These are phyloP conservation scores for Lordiphosa clarofinis DNA, from an alignment of 1,140 invertebrate genomes.

Conservation along the genomic window DNA sequence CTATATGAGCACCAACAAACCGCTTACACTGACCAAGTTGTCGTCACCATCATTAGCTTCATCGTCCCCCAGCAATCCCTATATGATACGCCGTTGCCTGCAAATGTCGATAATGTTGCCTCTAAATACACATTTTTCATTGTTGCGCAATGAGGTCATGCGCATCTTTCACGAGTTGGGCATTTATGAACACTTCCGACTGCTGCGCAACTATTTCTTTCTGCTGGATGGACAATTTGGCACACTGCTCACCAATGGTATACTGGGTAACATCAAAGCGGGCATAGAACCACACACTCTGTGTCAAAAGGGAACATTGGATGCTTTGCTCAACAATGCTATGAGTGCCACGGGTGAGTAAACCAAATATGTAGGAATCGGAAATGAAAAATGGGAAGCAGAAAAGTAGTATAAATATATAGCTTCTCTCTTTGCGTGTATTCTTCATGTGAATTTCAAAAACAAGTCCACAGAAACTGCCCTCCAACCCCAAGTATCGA, in stretches of 20 bases:
- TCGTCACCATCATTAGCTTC: background rate
- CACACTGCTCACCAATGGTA: slow-evolving; percentile 83
- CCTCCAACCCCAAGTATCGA: too few relatives aligned
- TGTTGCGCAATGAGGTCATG: slow-evolving; percentile 86
- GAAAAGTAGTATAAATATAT: too few relatives aligned
- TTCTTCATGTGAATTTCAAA: too few relatives aligned
- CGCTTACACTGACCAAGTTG: too few relatives aligned
- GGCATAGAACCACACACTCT: slow-evolving; percentile 84
- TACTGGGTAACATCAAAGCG: slow-evolving; percentile 84
- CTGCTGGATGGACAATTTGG: slow-evolving; percentile 89
- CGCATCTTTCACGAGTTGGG: slow-evolving; percentile 85
- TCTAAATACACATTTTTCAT: slow-evolving; percentile 84
- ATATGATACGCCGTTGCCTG: slow-evolving; percentile 82
- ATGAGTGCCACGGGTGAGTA: slow-evolving; percentile 64
- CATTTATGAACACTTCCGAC: slow-evolving; percentile 85
- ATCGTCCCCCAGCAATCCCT: slow-evolving; percentile 27
- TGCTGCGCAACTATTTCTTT: slow-evolving; percentile 87
- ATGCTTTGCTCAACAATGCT: slow-evolving; percentile 85
- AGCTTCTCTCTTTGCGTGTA: too few relatives aligned
- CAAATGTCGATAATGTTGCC: slow-evolving; percentile 86
- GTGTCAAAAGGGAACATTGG: slow-evolving; percentile 85
- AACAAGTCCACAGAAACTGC: too few relatives aligned
- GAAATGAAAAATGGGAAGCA: too few relatives aligned
- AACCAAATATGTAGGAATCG: too few relatives aligned
- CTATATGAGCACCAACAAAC: background rate